Evolutionary conservation across 2,113 vertebrate genomes (phyloP).

Genomic region (Psammodynastes pulverulentus): DNA sequence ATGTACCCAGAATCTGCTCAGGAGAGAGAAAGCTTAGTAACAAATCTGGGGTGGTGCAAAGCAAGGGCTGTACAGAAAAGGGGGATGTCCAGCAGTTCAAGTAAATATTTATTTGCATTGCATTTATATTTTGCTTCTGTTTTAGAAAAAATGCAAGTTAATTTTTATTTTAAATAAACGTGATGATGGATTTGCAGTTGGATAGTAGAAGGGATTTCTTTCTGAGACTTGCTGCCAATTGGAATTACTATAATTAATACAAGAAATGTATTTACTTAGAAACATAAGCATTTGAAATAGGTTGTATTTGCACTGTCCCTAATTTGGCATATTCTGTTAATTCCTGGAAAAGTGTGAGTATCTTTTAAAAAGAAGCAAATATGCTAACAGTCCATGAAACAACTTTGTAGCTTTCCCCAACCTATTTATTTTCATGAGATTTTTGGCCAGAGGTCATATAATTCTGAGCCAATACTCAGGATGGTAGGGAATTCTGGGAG

Average conservation of each 20-base stretch:
- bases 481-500: neutral
- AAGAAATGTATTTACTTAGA: neutral
- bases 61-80: neutral
- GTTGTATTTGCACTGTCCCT: neutral
- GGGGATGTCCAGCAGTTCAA: neutral
- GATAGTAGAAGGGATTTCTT: neutral
- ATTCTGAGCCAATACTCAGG: neutral
- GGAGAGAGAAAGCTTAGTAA: neutral
- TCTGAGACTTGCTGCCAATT: neutral
- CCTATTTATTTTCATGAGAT: neutral
- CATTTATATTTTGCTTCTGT: neutral
- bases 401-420: neutral
- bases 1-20: neutral
- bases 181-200: neutral
- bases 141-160: neutral
- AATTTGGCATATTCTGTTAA: neutral
- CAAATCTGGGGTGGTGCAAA: neutral
- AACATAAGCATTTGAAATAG: neutral
- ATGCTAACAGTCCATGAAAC: neutral
- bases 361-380: neutral
- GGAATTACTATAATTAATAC: neutral
- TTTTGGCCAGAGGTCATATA: neutral
- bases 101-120: neutral
- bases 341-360: neutral
- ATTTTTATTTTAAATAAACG: neutral